phyloP scores from a whole-genome alignment of 2,113 vertebrate species.

The Ahaetulla prasina region DNA sequence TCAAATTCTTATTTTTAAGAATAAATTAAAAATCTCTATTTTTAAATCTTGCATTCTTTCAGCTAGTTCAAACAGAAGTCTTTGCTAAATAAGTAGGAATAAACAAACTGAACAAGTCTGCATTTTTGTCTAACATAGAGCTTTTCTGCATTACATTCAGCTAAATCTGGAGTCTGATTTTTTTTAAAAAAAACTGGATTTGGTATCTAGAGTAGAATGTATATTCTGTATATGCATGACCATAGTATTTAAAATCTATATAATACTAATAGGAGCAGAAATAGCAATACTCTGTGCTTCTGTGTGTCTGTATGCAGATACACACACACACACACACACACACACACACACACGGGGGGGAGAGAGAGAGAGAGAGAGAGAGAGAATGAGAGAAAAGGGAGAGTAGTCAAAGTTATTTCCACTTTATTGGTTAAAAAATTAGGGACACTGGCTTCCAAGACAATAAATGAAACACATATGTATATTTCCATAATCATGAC shows the following conservation, averaged over 20 bases:
- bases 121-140: background rate
- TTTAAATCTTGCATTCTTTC: background rate
- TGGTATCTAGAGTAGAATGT: background rate
- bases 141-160: background rate
- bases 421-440: background rate
- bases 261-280: background rate
- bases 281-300: background rate
- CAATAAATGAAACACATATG: background rate
- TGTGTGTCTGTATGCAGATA: background rate
- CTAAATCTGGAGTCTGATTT: background rate
- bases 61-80: background rate
- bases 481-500: background rate
- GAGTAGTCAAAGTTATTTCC: background rate
- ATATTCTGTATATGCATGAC: background rate
- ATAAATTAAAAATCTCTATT: background rate
- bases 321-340: background rate
- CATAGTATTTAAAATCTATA: background rate
- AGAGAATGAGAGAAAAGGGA: background rate
- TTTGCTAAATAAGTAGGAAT: background rate
- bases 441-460: background rate
- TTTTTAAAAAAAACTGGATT: background rate
- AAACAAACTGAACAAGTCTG: background rate
- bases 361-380: no score
- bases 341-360: background rate
- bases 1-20: background rate